Percentiles rank a stretch among this genome's conserved stretches.
Conservation (phyloP, 2,888 invertebrate species). For the Apamea crenata region DNA sequence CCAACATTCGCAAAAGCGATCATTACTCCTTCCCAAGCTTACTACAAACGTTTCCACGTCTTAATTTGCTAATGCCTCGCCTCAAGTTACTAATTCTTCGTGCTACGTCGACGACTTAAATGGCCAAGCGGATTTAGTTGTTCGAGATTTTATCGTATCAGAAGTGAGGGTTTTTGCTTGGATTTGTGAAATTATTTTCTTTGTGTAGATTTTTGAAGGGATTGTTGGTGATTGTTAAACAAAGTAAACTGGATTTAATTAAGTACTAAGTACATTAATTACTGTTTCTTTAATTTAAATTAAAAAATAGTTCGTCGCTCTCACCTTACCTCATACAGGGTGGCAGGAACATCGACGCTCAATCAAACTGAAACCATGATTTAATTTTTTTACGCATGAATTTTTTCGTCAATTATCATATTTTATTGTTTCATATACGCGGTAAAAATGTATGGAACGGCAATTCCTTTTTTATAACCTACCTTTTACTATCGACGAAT, state of each 20-base stretch:
- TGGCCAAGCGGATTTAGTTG: constrained; percentile 49
- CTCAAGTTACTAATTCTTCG: constrained; percentile 53
- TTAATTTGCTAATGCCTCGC: constrained; percentile 52
- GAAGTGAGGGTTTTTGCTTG: constrained; percentile 8
- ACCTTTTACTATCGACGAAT: too few relatives aligned
- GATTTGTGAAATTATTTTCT: constrained; percentile 16
- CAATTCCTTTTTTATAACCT: too few relatives aligned
- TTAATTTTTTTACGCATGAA: too few relatives aligned
- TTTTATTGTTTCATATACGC: too few relatives aligned
- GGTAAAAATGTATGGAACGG: too few relatives aligned
- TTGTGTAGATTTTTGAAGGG: neutral
- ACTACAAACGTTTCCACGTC: constrained; percentile 31
- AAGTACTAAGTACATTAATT: too few relatives aligned
- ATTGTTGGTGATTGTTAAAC: neutral
- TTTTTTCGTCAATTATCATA: too few relatives aligned
- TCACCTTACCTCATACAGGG: neutral
- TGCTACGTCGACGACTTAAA: constrained; percentile 36
- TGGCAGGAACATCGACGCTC: too few relatives aligned
- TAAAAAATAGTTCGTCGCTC: neutral
- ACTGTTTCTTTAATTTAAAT: neutral
- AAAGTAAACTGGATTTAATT: neutral
- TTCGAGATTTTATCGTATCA: constrained; percentile 40
- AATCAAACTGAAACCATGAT: too few relatives aligned
- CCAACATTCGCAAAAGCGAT: neutral
- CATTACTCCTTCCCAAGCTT: constrained; percentile 33